Evolutionary conservation across 2,888 invertebrate genomes (phyloP), one percentile per base, ranked within the genome.

Genomic region (Ellobium chinense): DNA sequence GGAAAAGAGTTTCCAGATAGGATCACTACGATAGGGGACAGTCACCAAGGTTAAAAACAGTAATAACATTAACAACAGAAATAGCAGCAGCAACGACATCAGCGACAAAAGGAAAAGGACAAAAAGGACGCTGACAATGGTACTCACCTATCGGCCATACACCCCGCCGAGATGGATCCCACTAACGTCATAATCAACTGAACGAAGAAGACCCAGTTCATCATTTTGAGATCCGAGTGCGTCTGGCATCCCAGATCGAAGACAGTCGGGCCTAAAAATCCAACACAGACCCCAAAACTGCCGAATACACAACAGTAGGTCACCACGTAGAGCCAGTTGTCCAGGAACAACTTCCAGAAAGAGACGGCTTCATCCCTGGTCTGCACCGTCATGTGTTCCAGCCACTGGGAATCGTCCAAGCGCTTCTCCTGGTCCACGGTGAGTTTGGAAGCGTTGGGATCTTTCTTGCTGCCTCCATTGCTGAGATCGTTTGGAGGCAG

Each of bases 261-360:
- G 14, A 94, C 88, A 0, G 93, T 93, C 18, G 94, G 94, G 0
- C 94, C 94, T 54, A 94, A 89, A 85, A 94, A 94, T 24, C 93
- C 94, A 46, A 94, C 93, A 79, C 94, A 93, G 91, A 94, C 93
- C n/a, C 94, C 94, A 86, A 94, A 94, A 69, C 91, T 91, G 86
- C 93, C 93, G 86, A 94, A 94, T 18, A 93, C 93, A 9, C 90
- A 83, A 83, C 94, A 94, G 87, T 94, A 93, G 9, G 92, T 92
- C 29, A 93, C 82, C 7, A 93, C 93, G 12, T 92, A 89, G 39
- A 91, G 89, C 88, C 92, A 91, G 84, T 93, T 90, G 62, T 91
- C 88, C 83, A 88, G 88, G 82, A 93, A 93, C 46, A 93, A 87
- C 73, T 87, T 86, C 85, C 90, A 86, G 85, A 93, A 93, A 27